Conservation (phyloP, 2,113 vertebrate species). For the Corythaeola cristata region DNA sequence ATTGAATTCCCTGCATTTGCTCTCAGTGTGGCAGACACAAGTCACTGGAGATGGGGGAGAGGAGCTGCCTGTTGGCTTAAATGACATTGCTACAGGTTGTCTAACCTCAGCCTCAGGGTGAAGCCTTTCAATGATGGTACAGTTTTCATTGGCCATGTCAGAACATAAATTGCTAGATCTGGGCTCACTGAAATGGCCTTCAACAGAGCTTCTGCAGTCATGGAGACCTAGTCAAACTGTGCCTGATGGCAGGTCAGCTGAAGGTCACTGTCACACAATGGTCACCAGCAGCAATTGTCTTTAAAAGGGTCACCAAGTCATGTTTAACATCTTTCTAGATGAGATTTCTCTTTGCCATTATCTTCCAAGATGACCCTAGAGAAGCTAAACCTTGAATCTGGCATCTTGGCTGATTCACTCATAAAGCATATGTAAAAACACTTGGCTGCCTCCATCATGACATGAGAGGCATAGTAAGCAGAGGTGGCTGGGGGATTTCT, state of each 20-base stretch:
- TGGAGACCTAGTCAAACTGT: not conserved
- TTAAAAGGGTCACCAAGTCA: not conserved
- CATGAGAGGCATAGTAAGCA: not conserved
- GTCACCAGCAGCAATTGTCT: not conserved
- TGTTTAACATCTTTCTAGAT: not conserved
- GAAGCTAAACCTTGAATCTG: not conserved
- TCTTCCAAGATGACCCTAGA: not conserved
- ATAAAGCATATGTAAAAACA: not conserved
- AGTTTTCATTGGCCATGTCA: not conserved
- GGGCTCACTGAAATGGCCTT: not conserved
- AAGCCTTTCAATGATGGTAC: not conserved
- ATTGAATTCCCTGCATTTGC: not conserved
- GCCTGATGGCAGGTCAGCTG: not conserved
- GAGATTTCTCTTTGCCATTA: not conserved
- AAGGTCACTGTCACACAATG: not conserved
- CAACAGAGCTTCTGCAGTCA: not conserved
- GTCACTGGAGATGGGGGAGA: not conserved
- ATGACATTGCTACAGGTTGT: not conserved
- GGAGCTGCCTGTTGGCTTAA: not conserved
- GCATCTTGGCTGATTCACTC: not conserved
- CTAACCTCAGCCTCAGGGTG: not conserved
- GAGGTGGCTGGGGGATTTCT: not conserved
- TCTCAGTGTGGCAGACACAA: not conserved
- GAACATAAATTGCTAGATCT: not conserved
- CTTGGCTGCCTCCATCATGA: not conserved